Conservation (phyloP, 2,797 vertebrate genomes). For the Australoheros facetus region DNA sequence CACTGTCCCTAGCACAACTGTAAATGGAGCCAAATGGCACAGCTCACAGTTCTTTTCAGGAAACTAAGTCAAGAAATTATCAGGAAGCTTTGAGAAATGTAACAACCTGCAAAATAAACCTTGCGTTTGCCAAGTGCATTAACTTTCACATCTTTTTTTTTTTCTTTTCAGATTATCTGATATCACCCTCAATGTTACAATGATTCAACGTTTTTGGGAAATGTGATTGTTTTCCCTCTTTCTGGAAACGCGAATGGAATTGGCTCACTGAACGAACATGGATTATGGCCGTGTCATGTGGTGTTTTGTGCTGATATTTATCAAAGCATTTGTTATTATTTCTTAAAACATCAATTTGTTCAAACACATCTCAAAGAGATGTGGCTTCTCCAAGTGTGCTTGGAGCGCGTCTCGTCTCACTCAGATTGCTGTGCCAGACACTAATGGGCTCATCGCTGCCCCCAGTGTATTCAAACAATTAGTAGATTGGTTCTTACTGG, state of each 20-base stretch:
- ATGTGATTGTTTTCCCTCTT: not conserved
- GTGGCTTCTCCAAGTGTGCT: not conserved
- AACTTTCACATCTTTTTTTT: no score
- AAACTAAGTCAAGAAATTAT: not conserved
- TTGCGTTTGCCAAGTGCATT: not conserved
- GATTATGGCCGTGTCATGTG: not conserved
- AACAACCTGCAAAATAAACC: fast-evolving
- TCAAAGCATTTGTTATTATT: not conserved
- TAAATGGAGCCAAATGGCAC: not conserved
- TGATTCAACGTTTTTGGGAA: not conserved
- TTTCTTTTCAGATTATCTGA: not conserved
- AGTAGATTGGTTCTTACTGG: not conserved
- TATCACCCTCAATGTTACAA: not conserved
- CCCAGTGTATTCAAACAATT: constrained; percentile 8
- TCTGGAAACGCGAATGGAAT: not conserved
- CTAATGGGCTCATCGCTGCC: not conserved
- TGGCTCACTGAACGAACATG: not conserved
- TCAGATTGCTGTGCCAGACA: not conserved
- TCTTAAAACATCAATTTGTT: not conserved
- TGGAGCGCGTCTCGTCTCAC: not conserved
- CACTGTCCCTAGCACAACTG: not conserved
- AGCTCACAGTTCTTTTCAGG: no score
- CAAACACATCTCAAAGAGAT: not conserved
- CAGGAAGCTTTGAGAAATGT: not conserved
- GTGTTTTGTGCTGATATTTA: not conserved